These are phyloP conservation scores for Eumeta japonica DNA, from an alignment of 1,140 invertebrate genomes.

Conservation along the genomic window DNA sequence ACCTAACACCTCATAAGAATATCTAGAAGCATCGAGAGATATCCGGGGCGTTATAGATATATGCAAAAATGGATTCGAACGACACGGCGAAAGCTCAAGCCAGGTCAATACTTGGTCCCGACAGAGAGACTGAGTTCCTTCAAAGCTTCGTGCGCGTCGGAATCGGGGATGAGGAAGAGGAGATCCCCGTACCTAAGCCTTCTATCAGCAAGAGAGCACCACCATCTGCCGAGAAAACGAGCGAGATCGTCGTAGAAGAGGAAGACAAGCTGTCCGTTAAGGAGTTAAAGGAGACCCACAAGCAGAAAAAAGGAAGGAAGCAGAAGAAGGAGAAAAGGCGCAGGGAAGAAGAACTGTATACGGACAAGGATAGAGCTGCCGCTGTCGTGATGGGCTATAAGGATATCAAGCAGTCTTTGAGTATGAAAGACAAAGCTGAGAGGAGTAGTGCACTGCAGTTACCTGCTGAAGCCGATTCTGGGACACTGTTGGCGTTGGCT, in stretches of 20 bases:
- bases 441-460: slow-evolving; percentile 70
- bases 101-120: slow-evolving; percentile 59
- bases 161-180: slow-evolving; percentile 47
- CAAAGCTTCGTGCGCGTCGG: slow-evolving; percentile 73
- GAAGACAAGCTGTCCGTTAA: slow-evolving; percentile 24
- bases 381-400: slow-evolving; percentile 79
- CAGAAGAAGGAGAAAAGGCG: slow-evolving; percentile 59
- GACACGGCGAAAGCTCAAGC: slow-evolving; percentile 43
- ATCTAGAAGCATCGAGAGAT: not conserved
- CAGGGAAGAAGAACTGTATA: slow-evolving; percentile 79
- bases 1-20: slow-evolving; percentile 27
- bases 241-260: slow-evolving; percentile 21
- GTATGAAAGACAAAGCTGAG: slow-evolving; percentile 76
- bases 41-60: too few relatives aligned
- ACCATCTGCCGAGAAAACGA: slow-evolving; percentile 27
- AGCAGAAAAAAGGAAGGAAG: slow-evolving; percentile 34
- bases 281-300: slow-evolving; percentile 36
- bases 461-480: slow-evolving; percentile 76
- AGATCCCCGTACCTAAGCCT: slow-evolving; percentile 43
- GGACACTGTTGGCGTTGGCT: slow-evolving; percentile 71
- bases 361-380: slow-evolving; percentile 86
- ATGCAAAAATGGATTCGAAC: slow-evolving; percentile 27
- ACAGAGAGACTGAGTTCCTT: slow-evolving; percentile 69
- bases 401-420: slow-evolving; percentile 83
- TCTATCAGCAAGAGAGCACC: slow-evolving; percentile 46